These are phyloP conservation scores for Hipparchia sbordonii DNA, from an alignment of 2,888 invertebrate species.

Conservation along the genomic window DNA sequence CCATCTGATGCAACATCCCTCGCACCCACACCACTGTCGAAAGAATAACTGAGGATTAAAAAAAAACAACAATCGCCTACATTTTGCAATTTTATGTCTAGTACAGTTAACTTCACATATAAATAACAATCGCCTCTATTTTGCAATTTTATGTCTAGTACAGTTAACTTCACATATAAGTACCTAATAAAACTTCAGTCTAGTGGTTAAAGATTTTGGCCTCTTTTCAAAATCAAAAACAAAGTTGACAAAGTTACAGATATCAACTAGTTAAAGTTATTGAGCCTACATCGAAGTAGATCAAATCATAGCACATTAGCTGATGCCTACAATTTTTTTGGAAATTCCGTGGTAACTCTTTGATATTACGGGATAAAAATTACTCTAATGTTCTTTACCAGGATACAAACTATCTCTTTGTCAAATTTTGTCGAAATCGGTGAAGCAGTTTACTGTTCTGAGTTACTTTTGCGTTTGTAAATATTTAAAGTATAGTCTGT, in stretches of 20 bases:
- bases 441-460: neutral
- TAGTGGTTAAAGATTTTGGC: too few relatives aligned
- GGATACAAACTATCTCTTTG: neutral
- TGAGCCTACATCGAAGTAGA: too few relatives aligned
- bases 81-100: constrained; percentile 18
- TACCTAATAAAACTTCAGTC: too few relatives aligned
- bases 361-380: neutral
- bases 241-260: too few relatives aligned
- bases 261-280: too few relatives aligned
- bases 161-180: neutral
- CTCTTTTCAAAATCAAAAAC: too few relatives aligned
- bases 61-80: constrained; percentile 17
- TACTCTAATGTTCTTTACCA: neutral
- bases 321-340: too few relatives aligned
- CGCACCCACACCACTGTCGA: constrained; percentile 58
- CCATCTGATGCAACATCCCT: constrained; percentile 70
- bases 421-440: neutral
- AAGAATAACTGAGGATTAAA: constrained; percentile 41
- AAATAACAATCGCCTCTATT: constrained; percentile 17
- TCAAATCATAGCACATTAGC: too few relatives aligned
- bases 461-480: neutral
- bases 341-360: neutral
- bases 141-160: constrained; percentile 16
- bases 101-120: neutral
- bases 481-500: too few relatives aligned